A percentile compares a stretch with the other conserved stretches of the same genome.
Evolutionary conservation across 30 jellyfish, hydroid and myxozoan species (phyloP).

Genomic region (Sanderia malayensis): DNA sequence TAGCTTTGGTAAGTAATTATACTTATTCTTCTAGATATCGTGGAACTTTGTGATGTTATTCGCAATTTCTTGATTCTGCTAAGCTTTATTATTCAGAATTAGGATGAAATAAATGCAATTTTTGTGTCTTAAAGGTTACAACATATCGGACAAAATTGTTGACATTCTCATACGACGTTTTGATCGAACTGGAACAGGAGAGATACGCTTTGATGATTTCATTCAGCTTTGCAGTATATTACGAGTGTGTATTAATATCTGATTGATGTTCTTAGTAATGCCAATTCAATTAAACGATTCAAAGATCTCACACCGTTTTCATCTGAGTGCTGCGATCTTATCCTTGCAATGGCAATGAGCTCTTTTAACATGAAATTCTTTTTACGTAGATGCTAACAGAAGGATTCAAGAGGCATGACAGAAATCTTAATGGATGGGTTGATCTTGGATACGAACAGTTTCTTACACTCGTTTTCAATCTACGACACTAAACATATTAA

Average conservation of each 20-base stretch:
- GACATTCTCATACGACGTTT: slow-evolving; percentile 50
- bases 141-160: slow-evolving; percentile 57
- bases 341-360: too few relatives aligned
- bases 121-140: slow-evolving; percentile 65
- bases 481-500: slow-evolving; percentile 39
- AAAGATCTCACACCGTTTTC: too few relatives aligned
- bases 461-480: slow-evolving; percentile 72
- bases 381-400: slow-evolving; percentile 79
- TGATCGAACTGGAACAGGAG: slow-evolving; percentile 75
- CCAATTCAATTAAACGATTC: too few relatives aligned
- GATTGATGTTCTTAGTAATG: too few relatives aligned
- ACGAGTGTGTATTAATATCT: too few relatives aligned
- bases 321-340: too few relatives aligned
- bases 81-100: too few relatives aligned
- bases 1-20: slow-evolving; percentile 60
- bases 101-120: too few relatives aligned
- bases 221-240: slow-evolving; percentile 68
- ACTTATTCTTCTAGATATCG: too few relatives aligned
- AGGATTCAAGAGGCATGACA: slow-evolving; percentile 64
- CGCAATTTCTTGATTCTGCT: too few relatives aligned
- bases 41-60: too few relatives aligned
- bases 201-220: slow-evolving; percentile 71
- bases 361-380: too few relatives aligned
- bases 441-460: slow-evolving; percentile 78
- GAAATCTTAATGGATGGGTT: slow-evolving; percentile 63